Percentiles rank a stretch among this genome's conserved stretches.
Conservation (phyloP, 2,888 invertebrate species). For the Cantharis nigra region DNA sequence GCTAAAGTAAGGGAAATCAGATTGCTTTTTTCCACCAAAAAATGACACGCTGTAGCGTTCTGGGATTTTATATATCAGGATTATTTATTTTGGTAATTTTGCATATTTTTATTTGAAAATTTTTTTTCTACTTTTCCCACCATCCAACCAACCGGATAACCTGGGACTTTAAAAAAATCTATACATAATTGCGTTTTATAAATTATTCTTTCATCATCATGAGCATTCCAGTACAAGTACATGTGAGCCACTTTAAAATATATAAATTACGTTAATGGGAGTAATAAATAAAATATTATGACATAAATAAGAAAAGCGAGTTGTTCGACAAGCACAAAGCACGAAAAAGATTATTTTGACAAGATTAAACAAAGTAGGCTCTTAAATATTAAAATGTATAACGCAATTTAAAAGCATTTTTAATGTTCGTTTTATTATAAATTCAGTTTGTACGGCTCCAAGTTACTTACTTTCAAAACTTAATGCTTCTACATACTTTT, state of each 20-base stretch:
- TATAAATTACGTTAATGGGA: not conserved
- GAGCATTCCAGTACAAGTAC: not conserved
- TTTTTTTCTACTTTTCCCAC: not conserved
- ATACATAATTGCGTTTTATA: not conserved
- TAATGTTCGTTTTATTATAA: not conserved
- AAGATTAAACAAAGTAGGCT: not conserved
- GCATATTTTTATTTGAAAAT: too few species aligned
- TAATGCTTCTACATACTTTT: not conserved
- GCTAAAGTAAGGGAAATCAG: too few species aligned
- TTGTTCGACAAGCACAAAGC: not conserved
- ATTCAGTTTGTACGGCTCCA: not conserved
- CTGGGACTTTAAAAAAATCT: not conserved
- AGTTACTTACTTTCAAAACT: not conserved
- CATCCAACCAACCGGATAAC: not conserved
- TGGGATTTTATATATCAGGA: too few species aligned
- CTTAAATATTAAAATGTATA: not conserved
- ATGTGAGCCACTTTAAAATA: not conserved
- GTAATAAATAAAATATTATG: not conserved
- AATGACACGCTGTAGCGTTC: too few species aligned
- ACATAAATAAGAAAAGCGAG: not conserved
- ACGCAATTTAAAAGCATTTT: not conserved
- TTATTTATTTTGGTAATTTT: too few species aligned
- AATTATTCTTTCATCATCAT: not conserved
- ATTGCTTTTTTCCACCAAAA: too few species aligned
- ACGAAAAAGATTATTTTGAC: not conserved